Conservation (phyloP, 1,140 invertebrate species). For the Lordiphosa clarofinis region DNA sequence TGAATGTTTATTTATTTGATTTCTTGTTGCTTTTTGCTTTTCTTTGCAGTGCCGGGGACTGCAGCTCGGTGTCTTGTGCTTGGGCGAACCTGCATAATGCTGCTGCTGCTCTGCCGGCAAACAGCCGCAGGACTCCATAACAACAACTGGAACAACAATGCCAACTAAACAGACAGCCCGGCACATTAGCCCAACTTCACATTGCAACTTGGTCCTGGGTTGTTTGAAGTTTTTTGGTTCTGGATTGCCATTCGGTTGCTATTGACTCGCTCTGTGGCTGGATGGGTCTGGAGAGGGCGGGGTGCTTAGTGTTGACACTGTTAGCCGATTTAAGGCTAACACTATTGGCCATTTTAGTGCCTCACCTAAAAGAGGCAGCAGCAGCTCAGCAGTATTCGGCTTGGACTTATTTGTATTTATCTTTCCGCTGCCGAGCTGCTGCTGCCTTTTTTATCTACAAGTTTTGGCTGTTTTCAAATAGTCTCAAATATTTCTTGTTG, state of each 20-base stretch:
- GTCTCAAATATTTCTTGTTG: no score
- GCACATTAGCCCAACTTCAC: conserved; percentile 50
- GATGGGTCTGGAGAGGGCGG: neutral
- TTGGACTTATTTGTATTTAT: no score
- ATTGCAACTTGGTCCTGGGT: conserved; percentile 27
- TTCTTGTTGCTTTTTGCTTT: conserved; percentile 31
- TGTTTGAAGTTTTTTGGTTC: conserved; percentile 11
- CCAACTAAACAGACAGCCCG: conserved; percentile 25
- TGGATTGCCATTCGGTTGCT: conserved; percentile 26
- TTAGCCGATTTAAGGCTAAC: neutral
- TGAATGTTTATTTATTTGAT: conserved; percentile 73
- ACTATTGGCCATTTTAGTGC: no score
- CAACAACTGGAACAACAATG: conserved; percentile 7
- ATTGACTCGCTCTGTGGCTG: conserved; percentile 21
- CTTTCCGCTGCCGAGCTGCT: no score
- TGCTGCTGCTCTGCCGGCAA: conserved; percentile 30
- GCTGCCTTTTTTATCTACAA: no score
- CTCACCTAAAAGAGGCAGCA: no score
- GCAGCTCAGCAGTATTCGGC: no score
- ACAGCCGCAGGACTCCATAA: conserved; percentile 33
- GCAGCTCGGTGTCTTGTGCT: conserved; percentile 45
- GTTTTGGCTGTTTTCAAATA: no score
- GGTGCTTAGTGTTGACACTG: no score
- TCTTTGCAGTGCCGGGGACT: neutral
- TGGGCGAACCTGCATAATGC: conserved; percentile 42